Base-by-base conservation (phyloP, 2,888 invertebrate species). In the Sepiola atlantica region DNA sequence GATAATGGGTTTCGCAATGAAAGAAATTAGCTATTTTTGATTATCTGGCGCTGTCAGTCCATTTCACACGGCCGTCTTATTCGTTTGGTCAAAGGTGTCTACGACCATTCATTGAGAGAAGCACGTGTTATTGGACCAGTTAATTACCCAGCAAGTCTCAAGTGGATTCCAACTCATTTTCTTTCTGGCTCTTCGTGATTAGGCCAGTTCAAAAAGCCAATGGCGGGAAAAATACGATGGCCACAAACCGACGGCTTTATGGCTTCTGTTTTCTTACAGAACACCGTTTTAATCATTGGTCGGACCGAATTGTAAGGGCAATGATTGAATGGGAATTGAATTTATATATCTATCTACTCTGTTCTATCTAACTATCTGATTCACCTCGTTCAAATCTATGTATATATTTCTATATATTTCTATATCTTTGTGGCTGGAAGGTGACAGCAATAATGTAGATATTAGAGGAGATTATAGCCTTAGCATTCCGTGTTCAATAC, bases 11-110 rank as follows among this genome's bases (percentile, higher is more conserved):
- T 45, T 77, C 18, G n/a, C 77, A 77, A 77, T 77, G 77, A 77
- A n/a, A 77, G 77, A 77, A 61, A 77, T 77, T 77, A 77, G n/a
- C 77, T 77, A 77, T 77, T 77, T 77, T 8, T 77, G n/a, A 77
- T 77, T 77, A 77, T 77, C n/a, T 77, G 77, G n/a, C 21, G 77
- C 32, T 77, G 77, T 77, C 32, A 32, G 77, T 32, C 32, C 77
- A 16, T n/a, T 45, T 14, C 77, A 32, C 77, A 77, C 77, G 16
- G n/a, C n/a, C n/a, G 77, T 77, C 45, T 77, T n/a, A 77, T 77
- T 77, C n/a, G n/a, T 21, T 77, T 77, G 45, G 77, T n/a, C 77
- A 77, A 77, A 77, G 77, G 77, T 77, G 77, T n/a, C 32, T 77
- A 14, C n/a, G n/a, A 18, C 77, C 77, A 77, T 77, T 77, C 77